phyloP scores from a whole-genome alignment of 2,113 vertebrate species.

The Parotia lawesii region DNA sequence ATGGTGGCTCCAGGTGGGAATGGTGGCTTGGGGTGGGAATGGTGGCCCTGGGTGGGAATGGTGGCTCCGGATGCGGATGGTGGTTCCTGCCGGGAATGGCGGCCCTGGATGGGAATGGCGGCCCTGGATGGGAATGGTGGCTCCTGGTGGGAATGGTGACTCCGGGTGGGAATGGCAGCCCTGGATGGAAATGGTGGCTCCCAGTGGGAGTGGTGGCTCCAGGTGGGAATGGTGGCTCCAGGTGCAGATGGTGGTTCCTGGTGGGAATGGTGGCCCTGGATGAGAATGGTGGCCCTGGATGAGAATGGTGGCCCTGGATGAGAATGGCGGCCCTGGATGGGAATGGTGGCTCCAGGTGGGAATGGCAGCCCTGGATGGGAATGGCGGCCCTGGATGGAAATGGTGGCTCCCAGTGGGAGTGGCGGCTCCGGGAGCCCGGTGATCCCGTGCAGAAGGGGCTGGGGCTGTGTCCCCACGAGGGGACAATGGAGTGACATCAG shows the following conservation, averaged over 20 bases:
- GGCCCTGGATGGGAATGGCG: rapidly evolving
- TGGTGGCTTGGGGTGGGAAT: rapidly evolving
- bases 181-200: background rate
- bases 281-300: no score
- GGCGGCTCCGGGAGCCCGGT: rapidly evolving
- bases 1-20: rapidly evolving
- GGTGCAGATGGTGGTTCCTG: no score
- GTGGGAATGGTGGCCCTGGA: no score
- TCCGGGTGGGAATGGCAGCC: background rate
- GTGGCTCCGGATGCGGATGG: background rate
- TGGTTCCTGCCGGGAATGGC: no score
- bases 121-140: background rate
- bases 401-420: background rate
- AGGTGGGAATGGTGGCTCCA: no score
- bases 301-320: no score
- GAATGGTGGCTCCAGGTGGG: no score
- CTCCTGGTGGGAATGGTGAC: rapidly evolving
- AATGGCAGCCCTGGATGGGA: no score
- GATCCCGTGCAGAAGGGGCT: rapidly evolving
- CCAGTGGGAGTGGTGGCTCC: background rate
- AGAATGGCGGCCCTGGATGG: no score
- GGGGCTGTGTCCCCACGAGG: background rate
- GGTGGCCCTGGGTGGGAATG: rapidly evolving
- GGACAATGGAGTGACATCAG: background rate
- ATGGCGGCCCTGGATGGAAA: no score